phyloP scores from a whole-genome alignment of 2,888 invertebrate species.

The Tenodera sinensis region DNA sequence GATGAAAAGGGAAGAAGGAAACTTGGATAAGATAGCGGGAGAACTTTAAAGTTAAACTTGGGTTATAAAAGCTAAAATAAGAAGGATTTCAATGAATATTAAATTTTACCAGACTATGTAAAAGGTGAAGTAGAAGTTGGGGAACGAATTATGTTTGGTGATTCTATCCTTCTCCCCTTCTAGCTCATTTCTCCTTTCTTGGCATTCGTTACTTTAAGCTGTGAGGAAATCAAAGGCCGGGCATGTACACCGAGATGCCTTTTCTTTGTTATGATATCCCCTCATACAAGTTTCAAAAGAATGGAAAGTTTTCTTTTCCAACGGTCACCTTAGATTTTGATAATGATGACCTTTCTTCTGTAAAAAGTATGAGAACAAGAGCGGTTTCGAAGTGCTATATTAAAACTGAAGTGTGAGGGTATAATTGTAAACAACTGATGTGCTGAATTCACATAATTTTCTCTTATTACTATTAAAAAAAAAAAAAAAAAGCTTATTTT shows the following conservation, averaged over 20 bases:
- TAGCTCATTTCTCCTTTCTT: neutral
- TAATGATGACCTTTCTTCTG: neutral
- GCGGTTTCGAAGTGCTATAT: no score
- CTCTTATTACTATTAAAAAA: no score
- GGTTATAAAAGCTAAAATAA: neutral
- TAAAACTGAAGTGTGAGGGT: no score
- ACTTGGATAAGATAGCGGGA: neutral
- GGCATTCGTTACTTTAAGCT: neutral
- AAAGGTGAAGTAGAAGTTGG: constrained; percentile 5
- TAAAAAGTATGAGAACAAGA: no score
- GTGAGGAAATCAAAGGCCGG: neutral
- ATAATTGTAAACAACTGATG: no score
- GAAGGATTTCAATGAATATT: constrained; percentile 15
- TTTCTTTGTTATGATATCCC: neutral
- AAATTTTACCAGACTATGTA: neutral
- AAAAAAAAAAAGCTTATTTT: no score
- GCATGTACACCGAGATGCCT: neutral
- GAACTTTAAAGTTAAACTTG: neutral
- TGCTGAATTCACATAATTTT: no score
- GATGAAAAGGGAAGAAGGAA: neutral
- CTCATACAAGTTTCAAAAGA: neutral
- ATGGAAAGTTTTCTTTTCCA: neutral
- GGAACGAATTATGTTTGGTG: neutral
- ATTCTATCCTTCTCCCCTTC: neutral
- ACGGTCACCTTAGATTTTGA: neutral